These are phyloP conservation scores for Pseudachorutes palmiensis DNA, from an alignment of 1,140 invertebrate genomes.

Conservation along the genomic window DNA sequence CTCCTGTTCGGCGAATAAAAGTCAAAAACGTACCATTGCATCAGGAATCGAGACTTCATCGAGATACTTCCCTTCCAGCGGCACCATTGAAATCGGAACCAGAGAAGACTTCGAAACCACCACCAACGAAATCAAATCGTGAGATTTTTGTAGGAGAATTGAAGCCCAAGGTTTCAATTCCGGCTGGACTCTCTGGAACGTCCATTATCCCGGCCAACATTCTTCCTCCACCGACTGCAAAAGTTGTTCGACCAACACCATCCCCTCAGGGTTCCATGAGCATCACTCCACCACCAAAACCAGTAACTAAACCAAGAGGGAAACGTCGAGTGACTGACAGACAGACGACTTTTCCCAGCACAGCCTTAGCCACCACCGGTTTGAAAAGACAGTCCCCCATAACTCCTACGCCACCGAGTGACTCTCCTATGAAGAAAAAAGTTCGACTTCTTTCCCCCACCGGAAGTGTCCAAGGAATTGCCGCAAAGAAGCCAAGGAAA, in stretches of 20 bases:
- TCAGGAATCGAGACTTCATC: slow-evolving; percentile 27
- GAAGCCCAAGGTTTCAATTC: background rate
- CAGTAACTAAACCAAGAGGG: background rate
- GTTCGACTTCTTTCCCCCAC: background rate
- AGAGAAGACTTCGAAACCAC: background rate
- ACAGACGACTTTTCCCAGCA: background rate
- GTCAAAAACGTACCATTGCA: slow-evolving; percentile 36
- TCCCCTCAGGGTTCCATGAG: too few species aligned
- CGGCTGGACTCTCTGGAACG: background rate
- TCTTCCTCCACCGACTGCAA: too few species aligned
- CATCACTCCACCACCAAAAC: background rate
- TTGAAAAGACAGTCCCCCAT: background rate
- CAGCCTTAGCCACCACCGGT: background rate
- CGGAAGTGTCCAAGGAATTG: background rate
- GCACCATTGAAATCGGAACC: background rate
- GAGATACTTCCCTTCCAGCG: slow-evolving; percentile 8
- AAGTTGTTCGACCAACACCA: too few species aligned
- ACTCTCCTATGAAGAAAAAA: background rate
- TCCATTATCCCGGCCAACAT: background rate
- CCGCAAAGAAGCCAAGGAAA: background rate
- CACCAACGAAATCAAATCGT: too few species aligned
- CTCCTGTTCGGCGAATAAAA: slow-evolving; percentile 25
- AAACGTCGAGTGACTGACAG: background rate
- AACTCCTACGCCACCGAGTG: background rate
- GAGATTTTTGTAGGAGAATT: background rate